phyloP scores from a whole-genome alignment of 2,888 invertebrate species.

The Mactromeris polynyma region DNA sequence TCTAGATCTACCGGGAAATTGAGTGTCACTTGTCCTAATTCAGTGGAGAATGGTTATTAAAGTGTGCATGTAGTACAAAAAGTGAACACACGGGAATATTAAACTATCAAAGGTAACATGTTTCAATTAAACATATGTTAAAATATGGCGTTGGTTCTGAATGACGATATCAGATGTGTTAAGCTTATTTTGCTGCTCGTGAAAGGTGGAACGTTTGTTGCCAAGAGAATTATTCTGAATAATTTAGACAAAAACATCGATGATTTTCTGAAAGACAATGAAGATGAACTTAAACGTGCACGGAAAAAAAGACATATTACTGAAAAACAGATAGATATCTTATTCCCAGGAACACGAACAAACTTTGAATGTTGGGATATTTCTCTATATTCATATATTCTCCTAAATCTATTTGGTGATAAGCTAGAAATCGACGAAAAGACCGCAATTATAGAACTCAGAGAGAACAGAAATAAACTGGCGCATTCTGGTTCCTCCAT shows the following conservation, averaged over 20 bases:
- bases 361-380: neutral
- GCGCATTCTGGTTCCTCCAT: neutral
- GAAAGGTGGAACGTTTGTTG: neutral
- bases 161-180: neutral
- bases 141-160: neutral
- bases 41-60: too few species aligned
- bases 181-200: neutral
- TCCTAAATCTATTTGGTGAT: neutral
- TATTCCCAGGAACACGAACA: neutral
- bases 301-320: neutral
- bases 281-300: neutral
- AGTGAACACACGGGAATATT: too few species aligned
- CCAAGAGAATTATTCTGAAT: neutral
- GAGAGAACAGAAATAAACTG: neutral
- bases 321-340: neutral
- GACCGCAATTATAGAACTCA: neutral
- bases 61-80: too few species aligned
- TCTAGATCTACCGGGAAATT: too few species aligned
- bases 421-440: neutral
- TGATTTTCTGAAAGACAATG: neutral
- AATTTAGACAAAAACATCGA: neutral
- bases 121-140: too few species aligned
- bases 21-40: too few species aligned
- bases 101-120: too few species aligned
- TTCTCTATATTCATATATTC: neutral